Evolutionary conservation across 2,797 vertebrate genomes (phyloP), one percentile per base, ranked within the genome.

Genomic region (Molossus molossus): DNA sequence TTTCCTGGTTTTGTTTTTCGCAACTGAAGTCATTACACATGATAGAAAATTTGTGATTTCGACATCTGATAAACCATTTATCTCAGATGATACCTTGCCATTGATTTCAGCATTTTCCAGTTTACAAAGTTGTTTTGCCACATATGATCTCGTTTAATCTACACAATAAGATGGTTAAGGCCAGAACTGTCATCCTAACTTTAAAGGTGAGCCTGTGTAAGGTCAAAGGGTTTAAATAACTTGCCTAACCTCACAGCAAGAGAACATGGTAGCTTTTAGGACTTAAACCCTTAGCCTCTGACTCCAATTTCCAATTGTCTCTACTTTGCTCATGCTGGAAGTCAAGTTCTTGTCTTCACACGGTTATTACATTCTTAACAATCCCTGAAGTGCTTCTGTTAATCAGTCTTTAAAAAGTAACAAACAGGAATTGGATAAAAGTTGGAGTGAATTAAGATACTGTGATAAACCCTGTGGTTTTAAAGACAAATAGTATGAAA

Each of bases 1-100:
- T 83, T 93, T 96, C 60, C 33, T 90, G 17, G 58, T 72, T 91
- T 86, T 14, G 18, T 91, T 58, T 94, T 60, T 76, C 83, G 7
- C 65, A 91, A 45, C 29, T 73, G 75, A 87, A 90, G 75, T 76
- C 18, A 81, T 91, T 93, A 70, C 48, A 80, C 60, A 58, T 62
- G 15, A 64, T 60, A 79, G 6, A 55, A 8, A 45, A 75, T 40
- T 29, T 65, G 15, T 29, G 12, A 73, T 91, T 94, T 67, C 5
- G 53, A 67, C 17, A 84, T 58, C 9, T 33, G 45, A 84, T 53
- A 27, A 79, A 33, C 18, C 20, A 45, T 48, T 45, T 80, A 10
- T 8, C 4, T 64, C 5, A 40, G 64, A 8, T 60, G n/a, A 60
- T 45, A 25, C 7, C 10, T 69, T 76, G 27, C 48, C 21, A 27